Percentiles rank a stretch among this genome's conserved stretches.
These are phyloP conservation scores for Oophaga sylvatica DNA, from an alignment of 2,797 vertebrate genomes.

Conservation along the genomic window DNA sequence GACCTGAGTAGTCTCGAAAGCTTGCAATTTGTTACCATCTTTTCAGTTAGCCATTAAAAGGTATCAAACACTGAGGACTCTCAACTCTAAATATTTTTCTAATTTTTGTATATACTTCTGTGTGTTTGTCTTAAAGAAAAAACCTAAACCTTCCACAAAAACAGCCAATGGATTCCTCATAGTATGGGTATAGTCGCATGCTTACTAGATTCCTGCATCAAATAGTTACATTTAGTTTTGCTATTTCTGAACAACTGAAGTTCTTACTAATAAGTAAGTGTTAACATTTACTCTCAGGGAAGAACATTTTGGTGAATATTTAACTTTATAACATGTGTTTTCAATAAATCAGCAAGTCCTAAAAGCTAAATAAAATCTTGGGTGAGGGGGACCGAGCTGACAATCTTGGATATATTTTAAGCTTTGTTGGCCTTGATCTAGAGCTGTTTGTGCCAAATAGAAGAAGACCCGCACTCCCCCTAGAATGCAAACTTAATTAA, in stretches of 20 bases:
- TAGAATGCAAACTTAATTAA: neutral
- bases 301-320: neutral
- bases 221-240: constrained; percentile 17
- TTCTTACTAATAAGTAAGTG: constrained; percentile 20
- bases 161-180: neutral
- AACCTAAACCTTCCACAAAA: too few species aligned
- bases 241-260: constrained; percentile 29
- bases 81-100: too few species aligned
- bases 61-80: too few species aligned
- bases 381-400: constrained; percentile 5
- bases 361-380: constrained; percentile 33
- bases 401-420: constrained; percentile 21
- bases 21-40: too few species aligned
- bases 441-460: neutral
- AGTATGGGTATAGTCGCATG: too few species aligned
- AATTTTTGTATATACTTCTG: too few species aligned
- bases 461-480: neutral
- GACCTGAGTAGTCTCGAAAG: too few species aligned
- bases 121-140: too few species aligned
- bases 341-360: constrained; percentile 40
- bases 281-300: neutral
- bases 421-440: neutral
- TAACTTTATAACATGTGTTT: constrained; percentile 40
- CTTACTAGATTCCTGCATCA: neutral
- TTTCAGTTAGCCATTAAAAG: too few species aligned